Base-by-base conservation (phyloP, 1,140 invertebrate genomes). In the Phocides pigmalion region DNA sequence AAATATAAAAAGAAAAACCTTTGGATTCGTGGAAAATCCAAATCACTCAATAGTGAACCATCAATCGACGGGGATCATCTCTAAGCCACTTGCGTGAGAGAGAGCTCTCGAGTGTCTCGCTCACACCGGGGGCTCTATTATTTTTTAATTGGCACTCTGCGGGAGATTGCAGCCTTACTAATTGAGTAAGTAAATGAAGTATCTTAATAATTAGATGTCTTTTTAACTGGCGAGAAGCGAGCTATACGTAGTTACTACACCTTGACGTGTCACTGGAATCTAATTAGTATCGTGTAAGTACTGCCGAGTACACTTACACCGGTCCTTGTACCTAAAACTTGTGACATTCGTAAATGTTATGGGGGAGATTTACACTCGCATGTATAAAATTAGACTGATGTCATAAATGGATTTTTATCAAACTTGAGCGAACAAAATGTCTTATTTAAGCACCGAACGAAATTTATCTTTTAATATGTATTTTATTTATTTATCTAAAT, bases 161-260 rank as follows among this genome's bases (percentile, higher is more conserved):
- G 78, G 74, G 77, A 82, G 76, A 81, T 85, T 76, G 77, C 80
- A 83, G 82, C 81, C 82, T 84, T 88, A 81, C 82, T 88, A 88
- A 88, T 88, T 89, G 85, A 87, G 73, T 88, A 87, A 87, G 82
- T 89, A 89, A 89, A 89, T 89, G 81, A 87, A 88, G 85, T 89
- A 82, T 82, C 85, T 88, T 87, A 89, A 89, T 88, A 89, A 87
- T 87, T 87, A 84, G 81, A 85, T 81, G 82, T 82, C 82, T 85
- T 89, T 85, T 87, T 89, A 76, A 73, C 75, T 78, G 69, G 72
- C 68, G 78, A 74, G 79, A 72, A 75, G 66, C 47, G 64, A 53
- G 25, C 9, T 58, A 42, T 65, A 53, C 53, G 51, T 46, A 32
- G 37, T 4, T 11, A 59, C 25, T 59, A 47, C 56, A 59, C 56